Percentiles rank a stretch among this genome's conserved stretches.
phyloP scores from a whole-genome alignment of 2,888 invertebrate species.

The Drosophila ustulata region DNA sequence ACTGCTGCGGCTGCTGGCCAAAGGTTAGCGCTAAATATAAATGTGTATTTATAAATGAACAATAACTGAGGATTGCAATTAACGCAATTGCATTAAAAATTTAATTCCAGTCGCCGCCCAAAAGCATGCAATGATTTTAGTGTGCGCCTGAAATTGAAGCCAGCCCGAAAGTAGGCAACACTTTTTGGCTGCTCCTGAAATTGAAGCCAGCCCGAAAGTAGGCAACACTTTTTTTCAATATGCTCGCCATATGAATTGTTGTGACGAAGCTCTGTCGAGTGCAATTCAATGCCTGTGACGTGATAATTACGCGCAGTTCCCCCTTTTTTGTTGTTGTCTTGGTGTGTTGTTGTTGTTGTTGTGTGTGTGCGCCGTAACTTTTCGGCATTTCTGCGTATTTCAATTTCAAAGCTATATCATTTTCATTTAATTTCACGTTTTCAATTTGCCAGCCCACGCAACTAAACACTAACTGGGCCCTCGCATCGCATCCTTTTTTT shows the following conservation, averaged over 20 bases:
- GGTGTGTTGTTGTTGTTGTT: background rate
- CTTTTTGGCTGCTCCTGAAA: slow-evolving; percentile 5
- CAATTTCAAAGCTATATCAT: slow-evolving; percentile 79
- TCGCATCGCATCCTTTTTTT: slow-evolving; percentile 51
- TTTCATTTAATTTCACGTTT: slow-evolving; percentile 79
- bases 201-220: slow-evolving; percentile 11
- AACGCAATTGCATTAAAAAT: no score
- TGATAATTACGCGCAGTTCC: slow-evolving; percentile 31
- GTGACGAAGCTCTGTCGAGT: slow-evolving; percentile 14
- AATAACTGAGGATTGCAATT: no score
- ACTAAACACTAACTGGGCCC: slow-evolving; percentile 22
- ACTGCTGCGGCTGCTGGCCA: background rate
- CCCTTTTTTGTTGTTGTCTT: background rate
- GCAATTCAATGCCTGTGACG: slow-evolving; percentile 16
- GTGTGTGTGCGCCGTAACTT: slow-evolving; percentile 47
- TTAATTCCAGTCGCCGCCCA: slow-evolving; percentile 20
- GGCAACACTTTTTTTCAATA: slow-evolving; percentile 12
- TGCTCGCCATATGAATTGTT: background rate
- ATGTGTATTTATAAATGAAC: background rate
- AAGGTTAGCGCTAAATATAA: slow-evolving; percentile 3
- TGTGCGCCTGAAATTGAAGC: slow-evolving; percentile 1
- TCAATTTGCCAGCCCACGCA: slow-evolving; percentile 65
- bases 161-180: slow-evolving; percentile 40
- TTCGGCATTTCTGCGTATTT: slow-evolving; percentile 77
- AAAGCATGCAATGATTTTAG: slow-evolving; percentile 38